These are phyloP conservation scores for Lypha dubia DNA, from an alignment of 2,888 invertebrate species.

Conservation along the genomic window DNA sequence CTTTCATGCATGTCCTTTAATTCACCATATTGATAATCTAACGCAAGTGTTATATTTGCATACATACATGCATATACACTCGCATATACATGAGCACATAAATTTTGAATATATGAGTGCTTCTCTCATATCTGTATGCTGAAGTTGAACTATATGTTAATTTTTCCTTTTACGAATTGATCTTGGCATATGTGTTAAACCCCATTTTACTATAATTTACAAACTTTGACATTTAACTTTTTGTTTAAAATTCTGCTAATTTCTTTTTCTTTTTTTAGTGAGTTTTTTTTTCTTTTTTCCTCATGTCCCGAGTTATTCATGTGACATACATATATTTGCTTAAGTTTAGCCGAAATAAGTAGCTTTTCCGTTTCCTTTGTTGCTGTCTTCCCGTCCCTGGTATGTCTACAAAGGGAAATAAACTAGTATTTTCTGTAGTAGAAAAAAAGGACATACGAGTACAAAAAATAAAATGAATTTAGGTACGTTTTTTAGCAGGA, in stretches of 20 bases:
- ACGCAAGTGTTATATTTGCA: conserved; percentile 1
- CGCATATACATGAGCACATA: conserved; percentile 3
- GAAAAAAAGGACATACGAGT: conserved; percentile 2
- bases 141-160: neutral
- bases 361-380: conserved; percentile 42
- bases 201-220: neutral
- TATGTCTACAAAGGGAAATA: conserved; percentile 9
- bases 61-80: neutral
- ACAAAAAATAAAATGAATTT: neutral
- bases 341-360: conserved; percentile 28
- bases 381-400: neutral
- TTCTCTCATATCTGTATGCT: neutral
- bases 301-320: conserved; percentile 22
- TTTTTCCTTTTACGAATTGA: neutral
- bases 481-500: neutral
- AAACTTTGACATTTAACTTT: conserved; percentile 42
- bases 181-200: conserved; percentile 10
- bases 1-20: conserved; percentile 27
- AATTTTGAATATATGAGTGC: neutral
- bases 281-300: no score
- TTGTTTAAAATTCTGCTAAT: conserved; percentile 5
- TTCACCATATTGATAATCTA: conserved; percentile 28
- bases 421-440: neutral
- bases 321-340: conserved; percentile 53
- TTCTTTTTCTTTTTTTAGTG: neutral